Percentiles rank a stretch among this genome's conserved stretches.
phyloP scores from a whole-genome alignment of 1,140 invertebrate species.

The Gryllus bimaculatus region DNA sequence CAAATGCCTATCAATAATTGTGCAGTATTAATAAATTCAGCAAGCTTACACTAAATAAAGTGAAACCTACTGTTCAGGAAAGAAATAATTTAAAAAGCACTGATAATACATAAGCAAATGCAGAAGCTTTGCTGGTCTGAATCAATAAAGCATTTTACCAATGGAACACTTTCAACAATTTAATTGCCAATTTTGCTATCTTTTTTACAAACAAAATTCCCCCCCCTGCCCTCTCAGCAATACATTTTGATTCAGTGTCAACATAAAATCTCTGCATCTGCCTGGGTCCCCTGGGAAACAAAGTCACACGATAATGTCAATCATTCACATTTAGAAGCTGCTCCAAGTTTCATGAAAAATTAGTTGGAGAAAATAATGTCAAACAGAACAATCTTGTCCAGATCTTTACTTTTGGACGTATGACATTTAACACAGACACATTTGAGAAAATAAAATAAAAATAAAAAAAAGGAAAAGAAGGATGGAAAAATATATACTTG shows the following conservation, averaged over 20 bases:
- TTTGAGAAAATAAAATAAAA: neutral
- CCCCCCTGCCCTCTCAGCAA: neutral
- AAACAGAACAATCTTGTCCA: neutral
- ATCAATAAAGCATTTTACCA: neutral
- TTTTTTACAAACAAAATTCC: neutral
- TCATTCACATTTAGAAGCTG: neutral
- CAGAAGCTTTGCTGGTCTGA: constrained; percentile 3
- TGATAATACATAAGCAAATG: constrained; percentile 7
- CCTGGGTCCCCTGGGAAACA: neutral
- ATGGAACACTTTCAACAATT: neutral
- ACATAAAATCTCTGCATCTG: neutral
- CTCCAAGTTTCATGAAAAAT: neutral
- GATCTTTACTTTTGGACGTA: neutral
- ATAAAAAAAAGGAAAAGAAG: neutral
- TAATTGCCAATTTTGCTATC: neutral
- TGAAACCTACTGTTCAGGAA: neutral
- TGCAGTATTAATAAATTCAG: neutral
- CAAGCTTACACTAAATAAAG: constrained; percentile 6
- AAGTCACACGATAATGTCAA: neutral
- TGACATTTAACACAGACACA: neutral
- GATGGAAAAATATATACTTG: constrained; percentile 5
- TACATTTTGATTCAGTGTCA: neutral
- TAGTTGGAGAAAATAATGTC: neutral
- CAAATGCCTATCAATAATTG: neutral
- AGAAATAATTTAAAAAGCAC: constrained; percentile 8